Evolutionary conservation across 2,797 vertebrate genomes (phyloP).

Genomic region (Anniella stebbinsi): DNA sequence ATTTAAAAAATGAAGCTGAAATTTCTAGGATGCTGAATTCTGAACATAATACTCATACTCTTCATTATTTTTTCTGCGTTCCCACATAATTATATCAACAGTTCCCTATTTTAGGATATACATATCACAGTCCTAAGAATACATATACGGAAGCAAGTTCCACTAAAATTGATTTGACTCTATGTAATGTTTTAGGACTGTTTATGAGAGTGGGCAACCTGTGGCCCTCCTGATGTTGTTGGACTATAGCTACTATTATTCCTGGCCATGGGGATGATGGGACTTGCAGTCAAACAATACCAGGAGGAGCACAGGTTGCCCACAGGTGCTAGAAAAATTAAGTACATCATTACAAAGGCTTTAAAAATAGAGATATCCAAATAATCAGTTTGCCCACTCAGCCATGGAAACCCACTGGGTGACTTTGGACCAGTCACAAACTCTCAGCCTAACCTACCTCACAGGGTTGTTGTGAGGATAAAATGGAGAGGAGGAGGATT

Average conservation of each 20-base stretch:
- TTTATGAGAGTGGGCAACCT: not conserved
- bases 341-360: not conserved
- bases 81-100: not conserved
- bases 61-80: not conserved
- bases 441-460: too few species aligned
- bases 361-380: not conserved
- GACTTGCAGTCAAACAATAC: not conserved
- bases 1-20: not conserved
- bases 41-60: not conserved
- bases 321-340: not conserved
- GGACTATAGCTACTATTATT: not conserved
- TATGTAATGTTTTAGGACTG: not conserved
- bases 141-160: not conserved
- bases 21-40: not conserved
- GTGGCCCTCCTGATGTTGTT: not conserved
- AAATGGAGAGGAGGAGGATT: too few species aligned
- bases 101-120: not conserved
- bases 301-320: not conserved
- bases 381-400: not conserved
- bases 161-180: too few species aligned
- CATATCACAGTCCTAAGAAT: not conserved
- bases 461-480: too few species aligned
- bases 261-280: not conserved
- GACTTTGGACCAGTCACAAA: too few species aligned
- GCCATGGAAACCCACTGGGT: too few species aligned